These are phyloP conservation scores for Coptodon rendalli DNA, from an alignment of 2,113 vertebrate species.

Conservation along the genomic window DNA sequence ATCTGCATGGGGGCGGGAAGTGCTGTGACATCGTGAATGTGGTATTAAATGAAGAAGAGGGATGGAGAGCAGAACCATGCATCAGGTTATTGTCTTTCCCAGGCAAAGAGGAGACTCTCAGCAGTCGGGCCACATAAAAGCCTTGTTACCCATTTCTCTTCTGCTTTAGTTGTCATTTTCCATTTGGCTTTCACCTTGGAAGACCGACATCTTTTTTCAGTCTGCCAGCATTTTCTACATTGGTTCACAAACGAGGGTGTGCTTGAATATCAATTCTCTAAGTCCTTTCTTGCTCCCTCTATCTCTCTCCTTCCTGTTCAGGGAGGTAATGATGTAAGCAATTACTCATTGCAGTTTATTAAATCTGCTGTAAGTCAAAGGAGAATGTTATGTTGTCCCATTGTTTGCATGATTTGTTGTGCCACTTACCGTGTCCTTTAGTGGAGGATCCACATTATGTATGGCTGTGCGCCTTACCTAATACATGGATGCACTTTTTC, in stretches of 20 bases:
- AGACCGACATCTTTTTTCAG: slow-evolving; percentile 28
- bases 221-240: slow-evolving; percentile 29
- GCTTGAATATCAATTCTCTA: slow-evolving; percentile 37
- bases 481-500: background rate
- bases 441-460: background rate
- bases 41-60: slow-evolving; percentile 5
- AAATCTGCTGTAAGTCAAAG: background rate
- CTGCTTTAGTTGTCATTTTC: slow-evolving; percentile 45
- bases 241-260: slow-evolving; percentile 3
- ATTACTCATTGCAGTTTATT: slow-evolving; percentile 4
- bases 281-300: background rate
- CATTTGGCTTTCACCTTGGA: slow-evolving; percentile 51
- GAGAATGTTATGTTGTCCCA: background rate
- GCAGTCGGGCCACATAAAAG: slow-evolving; percentile 26
- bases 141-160: slow-evolving; percentile 45
- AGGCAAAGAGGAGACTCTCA: background rate
- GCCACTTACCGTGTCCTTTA: background rate
- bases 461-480: background rate
- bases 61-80: background rate
- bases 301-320: background rate
- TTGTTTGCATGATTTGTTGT: slow-evolving; percentile 4
- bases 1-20: background rate
- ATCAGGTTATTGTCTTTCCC: slow-evolving; percentile 44
- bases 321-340: background rate
- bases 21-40: background rate